Evolutionary conservation across 2,113 vertebrate genomes (phyloP), one percentile per base, ranked within the genome.

Genomic region (Cyprinodon brontotheroides): DNA sequence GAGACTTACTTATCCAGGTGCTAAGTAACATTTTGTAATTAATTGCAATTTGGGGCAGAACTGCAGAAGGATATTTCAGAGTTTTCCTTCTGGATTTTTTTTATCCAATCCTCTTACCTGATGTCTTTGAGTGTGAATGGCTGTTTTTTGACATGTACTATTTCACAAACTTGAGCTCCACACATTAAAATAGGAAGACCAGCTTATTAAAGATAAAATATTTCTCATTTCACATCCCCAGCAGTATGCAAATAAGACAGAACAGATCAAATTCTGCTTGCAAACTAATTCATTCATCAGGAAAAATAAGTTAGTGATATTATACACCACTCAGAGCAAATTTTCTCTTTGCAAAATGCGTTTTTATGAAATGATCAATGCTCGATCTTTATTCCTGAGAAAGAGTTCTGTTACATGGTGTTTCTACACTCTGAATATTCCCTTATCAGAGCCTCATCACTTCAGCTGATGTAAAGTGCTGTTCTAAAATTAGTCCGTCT

Each of bases 231-330:
- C 8, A 67, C 41, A 47, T 37, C 29, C 69, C 22, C 4, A 59
- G 22, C 11, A 20, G 61, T 20, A 47, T 48, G 63, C 29, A 65
- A 78, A 61, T 60, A 14, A 41, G 50, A 48, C 65, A 22, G 47
- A 71, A 59, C 4, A 4, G 15, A 71, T 20, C 29, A 72, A 72
- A 48, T 29, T 50, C 40, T 48, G 13, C 29, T 13, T 59, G 62
- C 57, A 53, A 53, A 22, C 50, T n/a, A 7, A n/a, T 78, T 62
- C 38, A 67, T 62, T 67, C 57, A 72, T 68, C 70, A 37, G 64
- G 17, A 22, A 38, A 72, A 67, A 62, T 61, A 66, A 68, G 38
- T 39, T 4, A 63, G 11, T 63, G 40, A 63, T 68, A 57, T 57
- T n/a, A 57, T 20, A 57, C 7, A 20, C 17, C 50, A 57, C 20